A percentile compares a stretch with the other conserved stretches of the same genome.
These are phyloP conservation scores for Diabrotica virgifera DNA, from an alignment of 1,140 invertebrate species.

Conservation along the genomic window DNA sequence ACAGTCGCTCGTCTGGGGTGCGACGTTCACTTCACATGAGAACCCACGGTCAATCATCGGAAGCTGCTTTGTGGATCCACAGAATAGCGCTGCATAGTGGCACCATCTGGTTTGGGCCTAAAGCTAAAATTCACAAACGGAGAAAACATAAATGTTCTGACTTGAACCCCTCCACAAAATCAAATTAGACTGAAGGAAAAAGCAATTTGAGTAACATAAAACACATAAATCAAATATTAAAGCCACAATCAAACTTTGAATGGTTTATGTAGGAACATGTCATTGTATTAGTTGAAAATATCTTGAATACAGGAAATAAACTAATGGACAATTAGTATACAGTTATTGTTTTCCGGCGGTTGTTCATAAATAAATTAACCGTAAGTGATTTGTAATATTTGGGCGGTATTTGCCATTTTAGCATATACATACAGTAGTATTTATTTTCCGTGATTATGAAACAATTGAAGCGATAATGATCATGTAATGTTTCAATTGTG, in stretches of 20 bases:
- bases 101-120: no score
- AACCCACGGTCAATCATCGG: no score
- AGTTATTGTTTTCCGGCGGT: neutral
- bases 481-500: slow-evolving; percentile 11
- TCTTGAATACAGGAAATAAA: neutral
- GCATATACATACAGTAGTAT: slow-evolving; percentile 1
- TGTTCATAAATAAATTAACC: neutral
- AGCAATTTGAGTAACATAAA: no score
- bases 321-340: neutral
- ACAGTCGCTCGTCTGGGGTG: no score
- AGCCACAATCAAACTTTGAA: neutral
- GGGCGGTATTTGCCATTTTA: neutral
- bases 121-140: no score
- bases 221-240: neutral
- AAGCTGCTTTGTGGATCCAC: no score
- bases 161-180: no score
- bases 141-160: no score
- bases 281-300: neutral
- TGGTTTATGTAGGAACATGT: neutral
- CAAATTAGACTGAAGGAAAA: no score
- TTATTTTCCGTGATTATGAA: neutral
- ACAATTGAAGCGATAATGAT: slow-evolving; percentile 9
- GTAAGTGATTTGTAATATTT: slow-evolving; percentile 3
- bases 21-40: no score
- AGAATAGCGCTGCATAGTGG: no score